These are phyloP conservation scores for Rhizomys pruinosus DNA, from an alignment of 2,113 vertebrate genomes.

Conservation along the genomic window DNA sequence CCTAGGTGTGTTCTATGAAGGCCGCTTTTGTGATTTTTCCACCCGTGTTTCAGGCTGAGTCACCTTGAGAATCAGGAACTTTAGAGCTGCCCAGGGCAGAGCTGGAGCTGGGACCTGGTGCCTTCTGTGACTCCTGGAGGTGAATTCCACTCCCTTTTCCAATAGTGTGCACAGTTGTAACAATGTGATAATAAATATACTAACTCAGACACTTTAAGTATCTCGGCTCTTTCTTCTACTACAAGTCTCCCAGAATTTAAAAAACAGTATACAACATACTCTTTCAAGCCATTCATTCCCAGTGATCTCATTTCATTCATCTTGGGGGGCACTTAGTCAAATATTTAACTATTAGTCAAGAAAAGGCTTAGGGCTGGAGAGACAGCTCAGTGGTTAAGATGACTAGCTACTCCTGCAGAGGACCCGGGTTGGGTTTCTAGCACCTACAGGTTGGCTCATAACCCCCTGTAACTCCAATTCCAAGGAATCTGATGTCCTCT, in stretches of 20 bases:
- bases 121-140: background rate
- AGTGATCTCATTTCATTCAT: background rate
- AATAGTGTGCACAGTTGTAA: background rate
- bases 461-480: no score
- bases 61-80: background rate
- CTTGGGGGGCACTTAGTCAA: constrained; percentile 41
- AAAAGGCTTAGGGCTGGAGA: background rate
- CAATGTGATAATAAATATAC: constrained; percentile 24
- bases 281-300: constrained; percentile 11
- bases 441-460: no score
- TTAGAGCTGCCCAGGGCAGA: background rate
- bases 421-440: no score
- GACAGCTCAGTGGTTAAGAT: no score
- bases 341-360: constrained; percentile 13
- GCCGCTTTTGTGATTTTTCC: background rate
- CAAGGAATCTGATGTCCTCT: no score
- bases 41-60: background rate
- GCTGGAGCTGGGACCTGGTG: background rate
- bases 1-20: background rate
- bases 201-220: background rate
- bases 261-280: background rate
- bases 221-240: background rate
- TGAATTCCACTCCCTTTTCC: constrained; percentile 12
- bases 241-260: background rate
- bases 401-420: no score